Evolutionary conservation across 1,140 invertebrate species (phyloP).

Genomic region (Drepana arcuata): DNA sequence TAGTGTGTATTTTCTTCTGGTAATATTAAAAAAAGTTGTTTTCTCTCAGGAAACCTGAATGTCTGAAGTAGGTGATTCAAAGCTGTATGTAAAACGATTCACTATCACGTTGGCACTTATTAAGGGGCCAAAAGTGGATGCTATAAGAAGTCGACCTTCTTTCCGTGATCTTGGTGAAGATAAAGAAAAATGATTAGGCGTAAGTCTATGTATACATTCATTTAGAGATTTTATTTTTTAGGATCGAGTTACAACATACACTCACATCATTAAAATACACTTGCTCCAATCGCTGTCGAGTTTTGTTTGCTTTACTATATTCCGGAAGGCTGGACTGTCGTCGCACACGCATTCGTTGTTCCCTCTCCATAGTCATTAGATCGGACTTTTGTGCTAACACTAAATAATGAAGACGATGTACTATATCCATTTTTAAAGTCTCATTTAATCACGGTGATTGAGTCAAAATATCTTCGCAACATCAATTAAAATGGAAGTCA

Average conservation of each 20-base stretch:
- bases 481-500: slow-evolving; percentile 2
- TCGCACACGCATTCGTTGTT: slow-evolving; percentile 69
- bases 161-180: background rate
- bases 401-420: slow-evolving; percentile 66
- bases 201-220: background rate
- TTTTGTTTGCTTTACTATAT: slow-evolving; percentile 54
- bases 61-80: too few species aligned
- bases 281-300: slow-evolving; percentile 49
- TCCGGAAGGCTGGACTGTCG: slow-evolving; percentile 76
- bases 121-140: background rate
- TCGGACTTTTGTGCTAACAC: slow-evolving; percentile 67
- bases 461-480: too few species aligned
- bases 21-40: too few species aligned
- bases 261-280: slow-evolving; percentile 64
- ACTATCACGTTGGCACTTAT: too few species aligned
- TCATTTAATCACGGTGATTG: too few species aligned
- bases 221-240: slow-evolving; percentile 42
- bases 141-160: background rate
- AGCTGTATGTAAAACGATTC: too few species aligned
- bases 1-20: too few species aligned
- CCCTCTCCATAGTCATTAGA: slow-evolving; percentile 61
- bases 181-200: background rate
- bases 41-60: too few species aligned
- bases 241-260: slow-evolving; percentile 9
- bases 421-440: slow-evolving; percentile 64